Evolutionary conservation across 2,113 vertebrate species (phyloP).

Genomic region (Crocuta crocuta): DNA sequence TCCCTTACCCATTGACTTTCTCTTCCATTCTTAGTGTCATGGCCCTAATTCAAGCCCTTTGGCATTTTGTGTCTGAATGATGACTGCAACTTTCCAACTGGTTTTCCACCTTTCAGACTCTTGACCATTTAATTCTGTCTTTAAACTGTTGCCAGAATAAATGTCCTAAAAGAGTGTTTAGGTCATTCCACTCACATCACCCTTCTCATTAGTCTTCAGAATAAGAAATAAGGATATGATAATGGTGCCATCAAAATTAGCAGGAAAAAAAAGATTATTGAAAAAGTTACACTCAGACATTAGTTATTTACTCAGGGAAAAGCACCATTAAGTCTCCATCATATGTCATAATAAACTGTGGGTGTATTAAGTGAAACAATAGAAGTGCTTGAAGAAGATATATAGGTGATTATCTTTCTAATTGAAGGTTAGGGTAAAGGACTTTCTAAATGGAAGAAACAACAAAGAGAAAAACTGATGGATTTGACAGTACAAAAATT

Average conservation of each 20-base stretch:
- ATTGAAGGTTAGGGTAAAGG: not conserved
- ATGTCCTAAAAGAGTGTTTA: not conserved
- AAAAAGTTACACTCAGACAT: not conserved
- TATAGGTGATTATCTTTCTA: not conserved
- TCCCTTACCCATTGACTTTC: not conserved
- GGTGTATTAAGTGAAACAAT: not conserved
- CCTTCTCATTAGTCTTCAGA: not conserved
- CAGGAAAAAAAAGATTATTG: not conserved
- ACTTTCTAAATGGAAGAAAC: not conserved
- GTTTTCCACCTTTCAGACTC: not conserved
- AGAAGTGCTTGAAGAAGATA: not conserved
- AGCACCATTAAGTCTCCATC: not conserved
- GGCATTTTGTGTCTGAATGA: not conserved
- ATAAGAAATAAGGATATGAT: not conserved
- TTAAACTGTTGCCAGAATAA: slow-evolving; percentile 4
- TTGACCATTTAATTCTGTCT: not conserved
- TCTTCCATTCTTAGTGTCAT: not conserved
- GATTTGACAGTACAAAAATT: not conserved
- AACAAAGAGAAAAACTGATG: not conserved
- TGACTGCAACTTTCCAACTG: not conserved
- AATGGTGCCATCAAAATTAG: not conserved
- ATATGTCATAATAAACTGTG: not conserved
- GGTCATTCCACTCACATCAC: not conserved
- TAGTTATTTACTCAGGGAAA: not conserved
- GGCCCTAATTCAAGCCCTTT: not conserved